Percentiles rank a stretch among this genome's conserved stretches.
phyloP scores from a whole-genome alignment of 1,140 invertebrate species.

The Diploscapter pachys region DNA sequence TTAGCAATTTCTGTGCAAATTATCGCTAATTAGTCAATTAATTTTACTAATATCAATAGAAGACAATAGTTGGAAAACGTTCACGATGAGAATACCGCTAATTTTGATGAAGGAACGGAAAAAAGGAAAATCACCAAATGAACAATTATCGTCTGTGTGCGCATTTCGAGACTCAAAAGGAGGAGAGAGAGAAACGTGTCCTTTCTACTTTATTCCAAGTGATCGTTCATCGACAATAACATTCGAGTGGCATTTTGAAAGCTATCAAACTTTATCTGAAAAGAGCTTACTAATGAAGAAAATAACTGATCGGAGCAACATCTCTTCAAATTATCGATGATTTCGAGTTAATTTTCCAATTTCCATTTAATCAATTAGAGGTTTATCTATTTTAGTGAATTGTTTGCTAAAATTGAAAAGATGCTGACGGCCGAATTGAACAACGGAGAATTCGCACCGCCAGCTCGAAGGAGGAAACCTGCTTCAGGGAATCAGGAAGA shows the following conservation, averaged over 20 bases:
- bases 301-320: not conserved
- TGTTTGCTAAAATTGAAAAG: constrained; percentile 30
- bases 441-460: not conserved
- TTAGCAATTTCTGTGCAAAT: no score
- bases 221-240: not conserved
- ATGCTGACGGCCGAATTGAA: constrained; percentile 22
- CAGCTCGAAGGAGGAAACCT: no score
- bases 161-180: no score
- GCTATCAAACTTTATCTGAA: not conserved
- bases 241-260: constrained; percentile 13
- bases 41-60: no score
- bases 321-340: constrained; percentile 18
- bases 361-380: not conserved
- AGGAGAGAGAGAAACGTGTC: no score
- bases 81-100: no score
- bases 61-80: no score
- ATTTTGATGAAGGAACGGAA: no score
- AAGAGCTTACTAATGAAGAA: constrained; percentile 17
- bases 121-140: no score
- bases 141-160: no score
- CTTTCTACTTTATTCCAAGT: not conserved
- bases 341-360: constrained; percentile 18
- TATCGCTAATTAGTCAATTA: no score
- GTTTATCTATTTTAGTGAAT: constrained; percentile 15
- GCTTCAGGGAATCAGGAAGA: no score